Evolutionary conservation across 2,888 invertebrate species (phyloP).

Genomic region (Oligia strigilis): DNA sequence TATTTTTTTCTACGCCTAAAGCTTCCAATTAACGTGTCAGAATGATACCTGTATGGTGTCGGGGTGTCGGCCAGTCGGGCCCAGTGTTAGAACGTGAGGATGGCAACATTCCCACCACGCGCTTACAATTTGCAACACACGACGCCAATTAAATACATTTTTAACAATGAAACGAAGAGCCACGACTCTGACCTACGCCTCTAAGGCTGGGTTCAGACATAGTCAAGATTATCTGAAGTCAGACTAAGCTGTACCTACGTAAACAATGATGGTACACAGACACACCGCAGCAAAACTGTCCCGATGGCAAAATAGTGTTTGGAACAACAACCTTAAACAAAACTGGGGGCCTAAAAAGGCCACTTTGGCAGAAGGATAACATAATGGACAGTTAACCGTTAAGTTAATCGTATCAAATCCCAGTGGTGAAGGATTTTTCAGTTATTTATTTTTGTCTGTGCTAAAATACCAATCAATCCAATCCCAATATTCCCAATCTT

Average conservation of each 20-base stretch:
- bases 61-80: slow-evolving; percentile 19
- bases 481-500: too few species aligned
- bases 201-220: slow-evolving; percentile 17
- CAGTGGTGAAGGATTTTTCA: too few species aligned
- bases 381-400: too few species aligned
- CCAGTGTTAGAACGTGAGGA: slow-evolving; percentile 71
- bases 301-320: not conserved
- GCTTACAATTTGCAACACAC: slow-evolving; percentile 75
- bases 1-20: slow-evolving; percentile 35
- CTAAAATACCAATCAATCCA: too few species aligned
- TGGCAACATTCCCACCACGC: slow-evolving; percentile 65
- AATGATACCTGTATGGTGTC: slow-evolving; percentile 37
- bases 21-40: slow-evolving; percentile 59
- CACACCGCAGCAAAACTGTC: not conserved
- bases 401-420: too few species aligned
- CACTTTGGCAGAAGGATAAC: too few species aligned
- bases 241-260: not conserved
- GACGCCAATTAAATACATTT: slow-evolving; percentile 78
- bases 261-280: not conserved
- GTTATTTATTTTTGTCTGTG: too few species aligned
- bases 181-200: slow-evolving; percentile 63
- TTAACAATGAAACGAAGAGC: slow-evolving; percentile 67
- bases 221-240: not conserved
- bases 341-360: not conserved
- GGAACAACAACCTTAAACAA: not conserved